A percentile compares a stretch with the other conserved stretches of the same genome.
Evolutionary conservation across 92 coral and sea anemone genomes (phyloP).

Genomic region (Epizoanthus ramosus): DNA sequence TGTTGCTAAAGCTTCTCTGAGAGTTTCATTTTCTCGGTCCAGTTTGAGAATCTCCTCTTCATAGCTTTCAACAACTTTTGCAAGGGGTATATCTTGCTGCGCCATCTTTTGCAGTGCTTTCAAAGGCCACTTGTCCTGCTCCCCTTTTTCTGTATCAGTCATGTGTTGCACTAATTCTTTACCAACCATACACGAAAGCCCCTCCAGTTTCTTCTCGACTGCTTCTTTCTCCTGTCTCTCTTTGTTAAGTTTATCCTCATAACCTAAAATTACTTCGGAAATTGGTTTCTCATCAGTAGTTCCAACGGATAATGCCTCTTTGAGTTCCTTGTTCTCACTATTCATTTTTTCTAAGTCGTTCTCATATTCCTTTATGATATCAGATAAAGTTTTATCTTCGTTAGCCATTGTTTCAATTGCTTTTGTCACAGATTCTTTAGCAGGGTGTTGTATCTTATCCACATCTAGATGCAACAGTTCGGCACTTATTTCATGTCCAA

Average conservation of each 20-base stretch:
- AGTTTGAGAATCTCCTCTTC: conserved; percentile 65
- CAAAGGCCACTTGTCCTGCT: neutral
- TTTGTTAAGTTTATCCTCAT: conserved; percentile 6
- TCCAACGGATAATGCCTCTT: no score
- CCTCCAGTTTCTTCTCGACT: conserved; percentile 14
- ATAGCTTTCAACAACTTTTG: conserved; percentile 68
- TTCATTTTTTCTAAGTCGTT: conserved; percentile 37
- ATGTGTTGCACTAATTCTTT: conserved; percentile 28
- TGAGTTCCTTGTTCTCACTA: conserved; percentile 41
- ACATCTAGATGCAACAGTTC: conserved; percentile 11
- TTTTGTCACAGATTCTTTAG: no score
- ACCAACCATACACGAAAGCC: conserved; percentile 24
- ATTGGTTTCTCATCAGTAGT: no score
- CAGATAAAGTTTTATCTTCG: conserved; percentile 40
- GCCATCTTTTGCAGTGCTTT: conserved; percentile 63
- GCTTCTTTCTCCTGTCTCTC: neutral
- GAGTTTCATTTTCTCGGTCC: conserved; percentile 52
- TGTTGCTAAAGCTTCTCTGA: conserved; percentile 47
- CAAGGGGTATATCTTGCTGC: conserved; percentile 60
- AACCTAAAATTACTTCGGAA: neutral
- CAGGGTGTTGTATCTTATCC: neutral
- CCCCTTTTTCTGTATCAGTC: conserved; percentile 24
- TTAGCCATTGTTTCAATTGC: no score
- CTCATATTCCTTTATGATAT: conserved; percentile 33
- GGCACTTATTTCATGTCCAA: conserved; percentile 30